Evolutionary conservation across 2,797 vertebrate species (phyloP), one percentile per base, ranked within the genome.

Genomic region (Siniperca scherzeri): DNA sequence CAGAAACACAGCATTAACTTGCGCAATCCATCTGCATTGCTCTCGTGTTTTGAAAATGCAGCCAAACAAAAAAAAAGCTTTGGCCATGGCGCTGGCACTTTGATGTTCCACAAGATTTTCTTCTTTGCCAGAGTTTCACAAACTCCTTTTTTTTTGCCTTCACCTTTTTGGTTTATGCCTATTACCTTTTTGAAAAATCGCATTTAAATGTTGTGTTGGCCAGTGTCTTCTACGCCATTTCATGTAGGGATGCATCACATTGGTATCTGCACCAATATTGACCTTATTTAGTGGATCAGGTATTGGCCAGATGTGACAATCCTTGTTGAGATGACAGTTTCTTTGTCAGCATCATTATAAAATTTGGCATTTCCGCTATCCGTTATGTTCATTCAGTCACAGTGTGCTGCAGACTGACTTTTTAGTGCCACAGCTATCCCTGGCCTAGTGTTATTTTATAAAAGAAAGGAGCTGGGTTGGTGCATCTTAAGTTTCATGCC

Each of bases 11-110:
- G 13, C 22, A 67, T 79, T 40, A 60, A 36, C 27, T 66, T 59
- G 38, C 3, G 3, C 48, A 55, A 25, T 25, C 36, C 16, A 74
- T 30, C 40, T 42, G 25, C 10, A 3, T n/a, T 36, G 11, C 56
- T 38, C 19, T 25, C 10, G 13, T 64, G 22, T 81, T 70, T 62
- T 70, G 44, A 57, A 74, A 83, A 82, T 74, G 40, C 16, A 72
- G 11, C 21, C 68, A 74, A 22, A 74, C 66, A 68, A 71, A 71
- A 83, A 74, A 55, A 9, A 69, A 60, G 48, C 62, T 73, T 61
- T 68, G 60, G 30, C 30, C 19, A 25, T 61, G 42, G 27, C 33
- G 12, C 50, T 52, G 27, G 36, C 11, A 50, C 25, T 4, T 59
- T 30, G n/a, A 7, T 72, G 40, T 36, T 36, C 33, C 33, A 36